These are phyloP conservation scores for Mythimna loreyi DNA, from an alignment of 2,888 invertebrate species.

Conservation along the genomic window DNA sequence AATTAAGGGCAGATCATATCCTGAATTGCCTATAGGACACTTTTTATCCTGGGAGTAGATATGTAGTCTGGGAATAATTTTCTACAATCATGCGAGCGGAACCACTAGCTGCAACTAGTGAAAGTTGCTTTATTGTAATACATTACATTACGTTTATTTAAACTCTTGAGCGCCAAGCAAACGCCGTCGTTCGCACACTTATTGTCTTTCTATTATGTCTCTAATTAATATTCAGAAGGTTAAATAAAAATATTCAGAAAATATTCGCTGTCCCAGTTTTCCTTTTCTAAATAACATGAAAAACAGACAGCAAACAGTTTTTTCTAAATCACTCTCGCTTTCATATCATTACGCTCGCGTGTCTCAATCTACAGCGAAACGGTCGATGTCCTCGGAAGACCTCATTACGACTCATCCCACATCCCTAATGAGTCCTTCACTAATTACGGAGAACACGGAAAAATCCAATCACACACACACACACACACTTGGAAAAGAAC, in stretches of 20 bases:
- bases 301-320: constrained; percentile 30
- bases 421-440: constrained; percentile 80
- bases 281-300: neutral
- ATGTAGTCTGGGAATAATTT: too few species aligned
- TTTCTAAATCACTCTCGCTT: constrained; percentile 44
- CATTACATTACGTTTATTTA: too few species aligned
- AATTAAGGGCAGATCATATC: too few species aligned
- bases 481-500: constrained; percentile 66
- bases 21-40: too few species aligned
- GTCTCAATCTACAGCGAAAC: constrained; percentile 45
- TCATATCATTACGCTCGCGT: constrained; percentile 58
- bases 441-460: constrained; percentile 89
- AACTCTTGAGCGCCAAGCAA: too few species aligned
- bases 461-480: constrained; percentile 86
- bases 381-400: constrained; percentile 64
- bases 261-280: neutral
- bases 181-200: too few species aligned
- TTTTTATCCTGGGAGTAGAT: too few species aligned
- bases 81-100: too few species aligned
- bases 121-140: too few species aligned
- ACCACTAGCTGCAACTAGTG: too few species aligned
- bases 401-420: constrained; percentile 80
- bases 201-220: too few species aligned
- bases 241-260: neutral
- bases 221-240: too few species aligned